Percentiles rank a stretch among this genome's conserved stretches.
Evolutionary conservation across 1,140 invertebrate genomes (phyloP).

Genomic region (Diprion similis): DNA sequence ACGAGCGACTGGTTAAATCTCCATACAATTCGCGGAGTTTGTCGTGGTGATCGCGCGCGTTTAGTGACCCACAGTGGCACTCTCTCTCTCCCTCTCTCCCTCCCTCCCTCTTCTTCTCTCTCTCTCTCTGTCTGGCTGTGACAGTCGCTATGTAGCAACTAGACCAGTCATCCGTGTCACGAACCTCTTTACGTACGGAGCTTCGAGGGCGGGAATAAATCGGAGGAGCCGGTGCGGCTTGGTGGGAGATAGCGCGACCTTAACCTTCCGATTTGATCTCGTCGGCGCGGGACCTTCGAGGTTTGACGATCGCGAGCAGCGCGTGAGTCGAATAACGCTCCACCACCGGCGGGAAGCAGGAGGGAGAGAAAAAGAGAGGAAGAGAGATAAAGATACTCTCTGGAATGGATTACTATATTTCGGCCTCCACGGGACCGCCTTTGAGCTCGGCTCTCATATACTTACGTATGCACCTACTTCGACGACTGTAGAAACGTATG

Average conservation of each 20-base stretch:
- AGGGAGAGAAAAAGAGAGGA: too few species aligned
- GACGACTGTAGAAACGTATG: too few species aligned
- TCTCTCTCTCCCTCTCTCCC: constrained; percentile 18
- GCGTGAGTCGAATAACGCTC: not conserved
- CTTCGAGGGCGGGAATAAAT: constrained; percentile 9
- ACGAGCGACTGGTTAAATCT: constrained; percentile 14
- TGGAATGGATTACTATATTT: not conserved
- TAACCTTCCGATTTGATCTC: constrained; percentile 37
- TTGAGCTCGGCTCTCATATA: too few species aligned
- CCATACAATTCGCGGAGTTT: constrained; percentile 24
- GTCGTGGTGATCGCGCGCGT: constrained; percentile 21
- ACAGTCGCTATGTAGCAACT: not conserved
- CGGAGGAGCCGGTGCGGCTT: constrained; percentile 23
- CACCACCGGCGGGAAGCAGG: too few species aligned
- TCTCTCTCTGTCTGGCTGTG: not conserved
- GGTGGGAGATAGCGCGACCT: constrained; percentile 30
- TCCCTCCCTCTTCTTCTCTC: not conserved
- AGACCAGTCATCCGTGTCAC: constrained; percentile 18
- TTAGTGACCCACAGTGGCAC: constrained; percentile 1
- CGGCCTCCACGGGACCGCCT: not conserved
- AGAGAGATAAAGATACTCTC: too few species aligned
- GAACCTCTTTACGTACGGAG: not conserved
- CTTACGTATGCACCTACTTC: too few species aligned
- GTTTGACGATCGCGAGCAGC: not conserved
- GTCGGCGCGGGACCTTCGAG: constrained; percentile 20